A percentile compares a stretch with the other conserved stretches of the same genome.
phyloP scores from a whole-genome alignment of 2,888 invertebrate genomes.

The Dryocosmus kuriphilus region DNA sequence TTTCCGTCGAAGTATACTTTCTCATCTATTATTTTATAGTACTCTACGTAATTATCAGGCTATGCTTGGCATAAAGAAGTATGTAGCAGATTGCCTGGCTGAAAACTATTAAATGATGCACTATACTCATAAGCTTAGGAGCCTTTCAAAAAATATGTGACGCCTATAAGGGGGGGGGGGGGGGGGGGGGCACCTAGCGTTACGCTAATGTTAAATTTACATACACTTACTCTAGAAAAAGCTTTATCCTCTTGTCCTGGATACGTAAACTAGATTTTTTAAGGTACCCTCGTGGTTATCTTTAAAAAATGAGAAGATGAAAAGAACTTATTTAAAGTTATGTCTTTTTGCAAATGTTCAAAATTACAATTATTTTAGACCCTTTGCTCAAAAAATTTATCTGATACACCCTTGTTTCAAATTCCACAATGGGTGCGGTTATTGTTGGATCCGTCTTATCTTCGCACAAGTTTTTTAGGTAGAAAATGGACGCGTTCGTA shows the following conservation, averaged over 20 bases:
- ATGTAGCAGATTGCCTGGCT: not conserved
- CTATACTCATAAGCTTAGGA: not conserved
- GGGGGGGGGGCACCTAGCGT: no score
- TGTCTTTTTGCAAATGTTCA: not conserved
- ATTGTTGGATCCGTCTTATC: not conserved
- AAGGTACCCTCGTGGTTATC: no score
- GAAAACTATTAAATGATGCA: not conserved
- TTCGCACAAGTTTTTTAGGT: constrained; percentile 43
- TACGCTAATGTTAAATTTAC: no score
- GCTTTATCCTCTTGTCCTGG: no score
- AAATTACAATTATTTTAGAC: not conserved
- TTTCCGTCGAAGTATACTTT: constrained; percentile 1
- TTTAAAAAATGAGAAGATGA: no score
- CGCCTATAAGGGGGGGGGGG: no score
- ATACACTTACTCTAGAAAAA: no score
- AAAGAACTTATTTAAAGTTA: not conserved
- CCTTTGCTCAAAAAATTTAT: not conserved
- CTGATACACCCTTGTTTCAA: not conserved
- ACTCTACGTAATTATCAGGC: not conserved
- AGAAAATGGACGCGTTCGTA: constrained; percentile 54
- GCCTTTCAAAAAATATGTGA: no score
- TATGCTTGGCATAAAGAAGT: not conserved
- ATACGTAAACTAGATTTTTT: no score
- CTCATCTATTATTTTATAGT: constrained; percentile 1
- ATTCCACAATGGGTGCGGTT: not conserved